Conservation (phyloP, 2,113 vertebrate species). For the Cyprinodon variegatus region DNA sequence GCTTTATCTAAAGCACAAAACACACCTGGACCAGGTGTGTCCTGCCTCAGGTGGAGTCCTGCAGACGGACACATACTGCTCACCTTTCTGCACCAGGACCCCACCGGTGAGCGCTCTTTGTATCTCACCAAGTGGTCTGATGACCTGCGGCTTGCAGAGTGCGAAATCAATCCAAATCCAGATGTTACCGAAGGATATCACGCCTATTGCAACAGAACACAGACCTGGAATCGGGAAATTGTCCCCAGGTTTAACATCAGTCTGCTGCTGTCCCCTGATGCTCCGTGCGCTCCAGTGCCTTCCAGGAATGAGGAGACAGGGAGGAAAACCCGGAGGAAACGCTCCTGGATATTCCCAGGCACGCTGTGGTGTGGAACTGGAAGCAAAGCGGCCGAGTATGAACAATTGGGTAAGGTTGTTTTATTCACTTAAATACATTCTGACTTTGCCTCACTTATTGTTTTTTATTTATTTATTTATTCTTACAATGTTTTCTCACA, state of each 20-base stretch:
- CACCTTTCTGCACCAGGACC: conserved; percentile 44
- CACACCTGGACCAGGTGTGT: conserved; percentile 26
- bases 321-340: conserved; percentile 55
- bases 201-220: conserved; percentile 56
- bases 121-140: conserved; percentile 78
- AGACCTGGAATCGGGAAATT: not conserved
- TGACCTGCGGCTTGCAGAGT: conserved; percentile 49
- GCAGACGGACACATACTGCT: conserved; percentile 34
- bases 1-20: conserved; percentile 10
- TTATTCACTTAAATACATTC: not conserved
- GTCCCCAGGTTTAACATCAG: conserved; percentile 46
- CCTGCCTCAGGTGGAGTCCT: conserved; percentile 55
- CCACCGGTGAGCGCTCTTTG: conserved; percentile 32
- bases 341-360: conserved; percentile 86
- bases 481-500: not conserved
- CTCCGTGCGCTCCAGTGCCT: conserved; percentile 46
- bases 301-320: not conserved
- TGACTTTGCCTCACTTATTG: not conserved
- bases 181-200: conserved; percentile 48
- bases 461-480: no score
- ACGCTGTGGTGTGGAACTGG: conserved; percentile 91
- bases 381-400: conserved; percentile 76
- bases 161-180: conserved; percentile 41
- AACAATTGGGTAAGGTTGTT: conserved; percentile 82
- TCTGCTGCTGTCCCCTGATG: conserved; percentile 10